Base-by-base conservation (phyloP, 2,113 vertebrate species). In the Colossoma macropomum region DNA sequence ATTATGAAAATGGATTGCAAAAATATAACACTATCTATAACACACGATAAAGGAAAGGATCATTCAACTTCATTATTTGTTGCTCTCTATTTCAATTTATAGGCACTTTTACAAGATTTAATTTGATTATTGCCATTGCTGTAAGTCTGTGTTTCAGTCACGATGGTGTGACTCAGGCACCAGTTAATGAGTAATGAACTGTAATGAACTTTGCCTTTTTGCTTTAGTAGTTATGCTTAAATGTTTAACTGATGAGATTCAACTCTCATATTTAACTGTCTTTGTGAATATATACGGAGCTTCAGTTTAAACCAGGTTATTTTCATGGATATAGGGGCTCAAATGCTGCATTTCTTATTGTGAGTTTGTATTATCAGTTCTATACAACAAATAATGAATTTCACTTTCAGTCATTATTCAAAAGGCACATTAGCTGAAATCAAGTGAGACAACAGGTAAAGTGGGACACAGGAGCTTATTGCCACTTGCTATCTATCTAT, bases 161-260 rank as follows among this genome's bases (percentile, higher is more conserved):
- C 7, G 17, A 4, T 25, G 23, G 21, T 19, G 11, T 73, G 79
- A 50, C 69, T 62, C 25, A 63, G 27, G n/a, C 27, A 63, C 15
- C 63, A 66, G 75, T 87, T 84, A 84, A 87, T 86, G 45, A 81
- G 56, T 87, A 25, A 87, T 79, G 54, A 25, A n/a, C n/a, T n/a
- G n/a, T 45, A n/a, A 78, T 86, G 81, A 86, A 87, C 86, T 87
- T 87, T 87, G 86, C 25, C 66, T 81, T 79, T 85, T 73, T 73
- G 68, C 21, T 66, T 83, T 17, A 15, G 27, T 5, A 60, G 41
- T 68, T 70, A 52, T 75, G 34, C 66, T 41, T 19, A 4, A 56
- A 66, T 54, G 17, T 30, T 27, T 17, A 76, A 56, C 52, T n/a
- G 8, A 72, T 72, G 23, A 54, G 4, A 15, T 41, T 62, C 62